These are phyloP conservation scores for Crocodylus rhombifer DNA, from an alignment of 2,797 vertebrate species.

Conservation along the genomic window DNA sequence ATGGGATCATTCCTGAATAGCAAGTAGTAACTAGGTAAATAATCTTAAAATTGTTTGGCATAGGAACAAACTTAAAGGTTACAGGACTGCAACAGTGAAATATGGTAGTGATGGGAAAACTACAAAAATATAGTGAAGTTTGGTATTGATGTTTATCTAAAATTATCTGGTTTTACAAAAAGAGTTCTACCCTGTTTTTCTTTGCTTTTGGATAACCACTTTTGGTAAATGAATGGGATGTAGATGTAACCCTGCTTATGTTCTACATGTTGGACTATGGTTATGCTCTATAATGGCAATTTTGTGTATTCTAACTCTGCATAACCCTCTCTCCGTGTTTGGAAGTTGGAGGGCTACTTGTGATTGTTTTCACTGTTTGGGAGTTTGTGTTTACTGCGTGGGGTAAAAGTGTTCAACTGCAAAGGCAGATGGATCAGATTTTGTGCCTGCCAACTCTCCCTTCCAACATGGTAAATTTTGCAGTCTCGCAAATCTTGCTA, in stretches of 20 bases:
- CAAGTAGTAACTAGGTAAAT: neutral
- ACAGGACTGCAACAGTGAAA: neutral
- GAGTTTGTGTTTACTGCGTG: no score
- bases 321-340: no score
- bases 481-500: no score
- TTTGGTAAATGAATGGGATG: neutral
- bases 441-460: no score
- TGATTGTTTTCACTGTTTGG: no score
- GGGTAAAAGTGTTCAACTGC: no score
- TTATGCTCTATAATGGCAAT: no score
- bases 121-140: neutral
- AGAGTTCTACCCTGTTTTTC: neutral
- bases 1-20: slow-evolving; percentile 33
- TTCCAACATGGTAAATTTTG: no score
- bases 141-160: neutral
- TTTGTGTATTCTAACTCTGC: no score
- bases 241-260: neutral
- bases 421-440: no score
- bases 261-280: no score
- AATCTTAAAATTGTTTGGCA: neutral
- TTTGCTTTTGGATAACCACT: neutral
- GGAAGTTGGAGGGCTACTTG: no score
- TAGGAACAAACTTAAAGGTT: slow-evolving; percentile 6
- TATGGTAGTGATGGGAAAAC: neutral
- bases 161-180: neutral